Evolutionary conservation across 2,113 vertebrate genomes (phyloP).

Genomic region (Phyllostomus discolor): DNA sequence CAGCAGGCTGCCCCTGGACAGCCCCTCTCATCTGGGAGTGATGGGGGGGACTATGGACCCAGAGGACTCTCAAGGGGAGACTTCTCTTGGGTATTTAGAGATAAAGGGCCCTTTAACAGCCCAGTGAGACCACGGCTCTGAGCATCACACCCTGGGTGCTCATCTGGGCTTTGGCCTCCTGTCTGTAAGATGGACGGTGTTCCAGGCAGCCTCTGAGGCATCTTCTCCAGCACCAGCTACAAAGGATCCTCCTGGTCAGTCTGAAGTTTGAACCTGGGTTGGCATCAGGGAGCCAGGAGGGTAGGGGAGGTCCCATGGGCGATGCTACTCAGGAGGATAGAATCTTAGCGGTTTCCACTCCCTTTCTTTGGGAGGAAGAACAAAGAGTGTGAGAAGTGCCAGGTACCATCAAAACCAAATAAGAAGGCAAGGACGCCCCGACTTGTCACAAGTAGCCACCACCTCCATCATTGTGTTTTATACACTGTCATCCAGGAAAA

Average conservation of each 20-base stretch:
- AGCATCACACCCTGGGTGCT: neutral
- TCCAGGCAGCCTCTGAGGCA: neutral
- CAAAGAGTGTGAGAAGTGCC: neutral
- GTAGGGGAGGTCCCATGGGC: neutral
- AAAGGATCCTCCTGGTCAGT: neutral
- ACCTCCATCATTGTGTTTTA: neutral
- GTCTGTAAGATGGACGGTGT: neutral
- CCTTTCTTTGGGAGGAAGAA: neutral
- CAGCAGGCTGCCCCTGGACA: too few species aligned
- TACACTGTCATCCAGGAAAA: neutral
- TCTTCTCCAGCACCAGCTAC: neutral
- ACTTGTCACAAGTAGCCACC: neutral
- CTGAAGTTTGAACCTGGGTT: neutral
- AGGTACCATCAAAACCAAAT: too few species aligned
- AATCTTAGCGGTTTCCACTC: neutral
- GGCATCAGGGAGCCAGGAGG: neutral
- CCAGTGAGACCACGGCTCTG: neutral
- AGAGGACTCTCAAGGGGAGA: neutral
- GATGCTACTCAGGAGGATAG: neutral
- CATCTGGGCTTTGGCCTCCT: neutral
- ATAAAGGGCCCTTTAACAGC: neutral
- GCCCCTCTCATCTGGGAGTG: neutral
- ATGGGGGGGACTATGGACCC: too few species aligned
- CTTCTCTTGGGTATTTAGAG: neutral
- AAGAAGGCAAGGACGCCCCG: neutral